Conservation (phyloP, 2,888 invertebrate genomes). For the Salpingus planirostris region DNA sequence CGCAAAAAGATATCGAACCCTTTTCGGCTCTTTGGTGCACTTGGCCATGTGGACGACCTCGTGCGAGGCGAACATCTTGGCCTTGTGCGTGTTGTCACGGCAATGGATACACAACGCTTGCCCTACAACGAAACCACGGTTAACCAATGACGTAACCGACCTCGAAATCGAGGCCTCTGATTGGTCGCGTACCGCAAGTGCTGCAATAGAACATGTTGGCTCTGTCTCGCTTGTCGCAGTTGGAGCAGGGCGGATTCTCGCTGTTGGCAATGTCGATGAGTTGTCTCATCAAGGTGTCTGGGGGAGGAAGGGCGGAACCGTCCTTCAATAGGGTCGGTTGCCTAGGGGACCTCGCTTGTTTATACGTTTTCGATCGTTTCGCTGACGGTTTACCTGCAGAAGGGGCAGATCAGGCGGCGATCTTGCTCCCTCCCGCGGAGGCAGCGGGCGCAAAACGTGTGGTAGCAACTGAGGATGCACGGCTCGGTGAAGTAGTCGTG, state of each 20-base stretch:
- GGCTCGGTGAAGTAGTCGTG: constrained; percentile 61
- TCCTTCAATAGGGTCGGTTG: constrained; percentile 55
- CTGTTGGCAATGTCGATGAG: constrained; percentile 62
- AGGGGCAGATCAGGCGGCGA: constrained; percentile 54
- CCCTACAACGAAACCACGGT: constrained; percentile 43
- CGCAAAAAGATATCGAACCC: too few species aligned
- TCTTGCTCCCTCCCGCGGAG: constrained; percentile 53
- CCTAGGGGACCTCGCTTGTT: constrained; percentile 29
- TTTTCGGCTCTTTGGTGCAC: constrained; percentile 57
- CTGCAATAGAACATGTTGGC: constrained; percentile 70
- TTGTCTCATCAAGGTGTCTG: constrained; percentile 59
- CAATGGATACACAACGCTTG: constrained; percentile 64
- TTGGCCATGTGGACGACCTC: constrained; percentile 65
- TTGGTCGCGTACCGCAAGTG: constrained; percentile 65
- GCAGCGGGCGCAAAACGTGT: constrained; percentile 61
- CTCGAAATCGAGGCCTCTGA: constrained; percentile 1
- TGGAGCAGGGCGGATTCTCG: constrained; percentile 65
- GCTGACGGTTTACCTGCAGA: constrained; percentile 49
- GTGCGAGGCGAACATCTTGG: constrained; percentile 68
- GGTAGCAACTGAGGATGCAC: constrained; percentile 58
- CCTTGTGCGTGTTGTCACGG: constrained; percentile 63
- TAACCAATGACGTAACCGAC: too few species aligned
- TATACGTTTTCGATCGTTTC: background rate
- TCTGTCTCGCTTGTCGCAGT: constrained; percentile 64
- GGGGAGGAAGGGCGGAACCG: constrained; percentile 50